Evolutionary conservation across 2,888 invertebrate species (phyloP), one percentile per base, ranked within the genome.

Genomic region (Ypsolopha sequella): DNA sequence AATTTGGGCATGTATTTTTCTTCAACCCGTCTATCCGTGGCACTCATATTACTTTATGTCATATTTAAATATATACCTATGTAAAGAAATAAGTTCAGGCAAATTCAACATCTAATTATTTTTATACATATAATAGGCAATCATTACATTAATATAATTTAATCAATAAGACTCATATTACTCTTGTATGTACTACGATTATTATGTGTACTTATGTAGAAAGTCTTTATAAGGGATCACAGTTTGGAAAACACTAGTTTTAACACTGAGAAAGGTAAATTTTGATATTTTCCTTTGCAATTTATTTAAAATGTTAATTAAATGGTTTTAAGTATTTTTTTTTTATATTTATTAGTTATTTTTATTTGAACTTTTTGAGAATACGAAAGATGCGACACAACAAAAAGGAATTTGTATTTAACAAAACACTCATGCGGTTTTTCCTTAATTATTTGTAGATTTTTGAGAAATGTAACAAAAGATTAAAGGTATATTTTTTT

Each of bases 211-310:
- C 84, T 80, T 84, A 85, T 65, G 70, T 80, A 84, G 80, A 85
- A 24, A 85, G 86, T 86, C 86, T 86, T 85, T 81, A 80, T 76
- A 74, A 79, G 84, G 86, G 84, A 86, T 86, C 86, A 86, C 86
- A 86, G 86, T 77, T 79, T 80, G 84, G 84, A 80, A 80, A 84
- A 79, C 70, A 68, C 82, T 85, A 82, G 75, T 73, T n/a, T n/a
- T 76, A 70, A 78, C 72, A 73, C 65, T 68, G 62, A 70, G 63
- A 63, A 66, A 66, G 64, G 70, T 70, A 57, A 69, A 68, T 65
- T 54, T 24, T 24, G 24, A 24, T 24, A 24, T 24, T 24, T 24
- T 24, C 24, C 24, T 24, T 24, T 24, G 24, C 2, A 24, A 24
- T 24, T 24, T 24, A 24, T 24, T n/a, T n/a, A n/a, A n/a, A n/a